Conservation (phyloP, 23 tunicate genomes). For the Halocynthia aurantium region DNA sequence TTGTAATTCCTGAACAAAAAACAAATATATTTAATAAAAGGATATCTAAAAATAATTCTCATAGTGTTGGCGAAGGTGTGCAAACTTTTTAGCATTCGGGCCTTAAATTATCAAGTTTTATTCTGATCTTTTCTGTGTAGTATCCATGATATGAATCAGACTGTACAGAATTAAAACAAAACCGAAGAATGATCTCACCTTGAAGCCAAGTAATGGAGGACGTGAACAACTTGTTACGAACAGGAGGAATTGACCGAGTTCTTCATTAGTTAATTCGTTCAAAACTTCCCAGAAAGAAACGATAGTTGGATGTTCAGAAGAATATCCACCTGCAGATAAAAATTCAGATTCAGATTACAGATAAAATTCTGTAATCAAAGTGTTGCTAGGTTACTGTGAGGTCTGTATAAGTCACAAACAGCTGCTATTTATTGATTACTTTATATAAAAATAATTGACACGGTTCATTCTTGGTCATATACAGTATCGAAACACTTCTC, state of each 20-base stretch:
- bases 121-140: background rate
- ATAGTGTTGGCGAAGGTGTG: no score
- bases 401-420: no score
- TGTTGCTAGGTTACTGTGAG: no score
- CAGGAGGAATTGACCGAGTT: conserved; percentile 44
- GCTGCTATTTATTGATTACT: no score
- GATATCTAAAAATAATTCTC: no score
- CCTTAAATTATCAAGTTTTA: background rate
- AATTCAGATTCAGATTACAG: no score
- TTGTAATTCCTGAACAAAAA: conserved; percentile 51
- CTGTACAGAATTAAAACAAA: background rate
- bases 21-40: background rate
- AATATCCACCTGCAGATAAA: conserved; percentile 71
- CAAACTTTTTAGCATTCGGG: no score
- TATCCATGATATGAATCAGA: background rate
- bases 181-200: conserved; percentile 31
- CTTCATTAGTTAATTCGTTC: conserved; percentile 31
- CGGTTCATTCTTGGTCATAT: no score
- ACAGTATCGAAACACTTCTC: no score
- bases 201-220: conserved; percentile 84
- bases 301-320: conserved; percentile 37
- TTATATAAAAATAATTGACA: no score
- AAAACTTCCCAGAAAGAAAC: conserved; percentile 64
- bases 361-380: no score
- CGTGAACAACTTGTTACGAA: conserved; percentile 91